Base-by-base conservation (phyloP, 2,888 invertebrate genomes). In the Aradus depressus region DNA sequence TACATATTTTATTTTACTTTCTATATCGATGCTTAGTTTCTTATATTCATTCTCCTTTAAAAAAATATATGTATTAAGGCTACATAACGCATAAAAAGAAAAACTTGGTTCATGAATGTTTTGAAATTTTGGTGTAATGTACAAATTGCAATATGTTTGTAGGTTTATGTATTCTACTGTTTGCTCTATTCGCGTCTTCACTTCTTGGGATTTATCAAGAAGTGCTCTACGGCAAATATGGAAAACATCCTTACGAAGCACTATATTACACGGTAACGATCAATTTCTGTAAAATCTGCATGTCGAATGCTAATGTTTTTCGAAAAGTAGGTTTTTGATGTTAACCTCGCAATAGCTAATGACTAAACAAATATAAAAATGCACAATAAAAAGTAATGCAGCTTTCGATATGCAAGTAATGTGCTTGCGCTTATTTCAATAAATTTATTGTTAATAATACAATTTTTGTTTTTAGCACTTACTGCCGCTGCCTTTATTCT, bases 141-240 rank as follows among this genome's bases (percentile, higher is more conserved):
- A n/a, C n/a, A n/a, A n/a, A n/a, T n/a, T n/a, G n/a, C n/a, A n/a
- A n/a, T 14, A 34, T 52, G 21, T 39, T 58, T 55, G 38, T 50
- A 63, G 64, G 95, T 3, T 88, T 96, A 44, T 68, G 73, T 0
- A 76, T 97, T 58, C 69, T 98, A 37, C 86, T 89, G 0, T 75
- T 87, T 51, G 93, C 95, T 0, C 70, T 98, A 47, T 82, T 97
- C 61, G 74, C 95, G 51, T 95, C 96, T 0, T 93, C 97, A 0
- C 75, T 89, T 60, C 90, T 96, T 91, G 96, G 96, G 2, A 83
- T 91, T 54, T 92, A 87, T 68, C 96, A 96, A 67, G 95, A 96
- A 70, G 80, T 80, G 1, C 68, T 95, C 3, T 89, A 89, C 64
- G 72, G 75, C 23, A 77, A 77, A 54, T 79, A 85, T 67, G 97